Evolutionary conservation across 2,888 invertebrate genomes (phyloP), one percentile per base, ranked within the genome.

Genomic region (Strigamia maritima): DNA sequence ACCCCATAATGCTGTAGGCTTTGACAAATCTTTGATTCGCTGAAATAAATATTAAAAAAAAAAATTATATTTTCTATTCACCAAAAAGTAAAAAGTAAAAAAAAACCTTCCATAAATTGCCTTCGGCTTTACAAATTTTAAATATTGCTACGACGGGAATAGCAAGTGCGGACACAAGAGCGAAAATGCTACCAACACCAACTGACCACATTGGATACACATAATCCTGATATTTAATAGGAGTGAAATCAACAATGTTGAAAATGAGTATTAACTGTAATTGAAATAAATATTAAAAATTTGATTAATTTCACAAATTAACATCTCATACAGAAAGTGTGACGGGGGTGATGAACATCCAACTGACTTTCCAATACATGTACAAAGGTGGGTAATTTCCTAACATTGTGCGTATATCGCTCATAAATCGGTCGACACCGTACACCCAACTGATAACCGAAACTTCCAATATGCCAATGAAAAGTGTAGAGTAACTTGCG

Each of bases 201-300:
- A 92, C 90, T n/a, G 93, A 92, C 89, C 92, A 92, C 16, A 84
- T 81, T 0, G 93, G 93, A 85, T 93, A 94, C 12, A 85, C 84
- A 83, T 92, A 91, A 78, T 87, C 87, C 70, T 89, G 91, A 83
- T 93, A 93, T 4, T 85, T 83, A 0, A 92, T 90, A 0, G 90
- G 85, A 22, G 87, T 85, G 88, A 92, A 92, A 81, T 91, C 90
- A 6, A 88, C 85, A 87, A 93, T 90, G 79, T 92, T 91, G 85
- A 94, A 94, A 8, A 89, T 86, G 81, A 94, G 89, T 76, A 94
- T 90, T 38, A 87, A 90, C 93, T 94, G 86, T 16, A 87, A 84
- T n/a, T n/a, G n/a, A 77, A 81, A 74, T 28, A 54, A 75, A 74
- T 24, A 2, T 60, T 31, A 35, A 10, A 35, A 35, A 35, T 8